phyloP scores from a whole-genome alignment of 2,113 vertebrate genomes.

The Hystrix cristata region DNA sequence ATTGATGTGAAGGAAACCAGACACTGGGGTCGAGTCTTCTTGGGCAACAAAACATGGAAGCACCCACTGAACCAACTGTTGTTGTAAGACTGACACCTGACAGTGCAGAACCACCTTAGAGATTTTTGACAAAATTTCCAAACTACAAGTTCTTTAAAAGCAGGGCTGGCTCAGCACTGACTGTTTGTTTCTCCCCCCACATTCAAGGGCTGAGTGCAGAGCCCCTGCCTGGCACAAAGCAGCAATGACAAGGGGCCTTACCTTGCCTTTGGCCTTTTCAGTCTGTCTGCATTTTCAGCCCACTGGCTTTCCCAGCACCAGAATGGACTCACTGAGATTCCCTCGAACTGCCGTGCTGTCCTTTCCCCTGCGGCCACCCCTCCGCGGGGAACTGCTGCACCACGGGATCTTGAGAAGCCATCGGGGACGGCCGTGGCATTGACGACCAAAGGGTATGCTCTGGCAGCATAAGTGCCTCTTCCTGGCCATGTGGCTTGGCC shows the following conservation, averaged over 20 bases:
- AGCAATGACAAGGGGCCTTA: accelerated
- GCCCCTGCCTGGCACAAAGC: neutral
- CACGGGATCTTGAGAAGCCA: no score
- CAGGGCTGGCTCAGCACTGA: accelerated
- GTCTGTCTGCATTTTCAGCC: neutral
- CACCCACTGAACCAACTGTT: neutral
- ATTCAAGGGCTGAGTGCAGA: neutral
- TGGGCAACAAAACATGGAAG: accelerated
- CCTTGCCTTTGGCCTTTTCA: no score
- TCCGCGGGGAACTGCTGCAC: neutral
- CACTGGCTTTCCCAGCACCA: neutral
- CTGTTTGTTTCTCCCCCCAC: accelerated
- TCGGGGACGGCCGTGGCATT: neutral
- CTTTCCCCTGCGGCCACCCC: neutral
- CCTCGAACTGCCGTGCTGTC: no score
- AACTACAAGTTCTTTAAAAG: neutral
- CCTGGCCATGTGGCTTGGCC: accelerated
- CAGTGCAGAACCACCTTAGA: neutral
- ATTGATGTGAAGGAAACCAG: neutral
- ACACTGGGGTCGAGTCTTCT: accelerated
- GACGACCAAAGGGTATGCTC: accelerated
- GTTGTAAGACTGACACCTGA: neutral
- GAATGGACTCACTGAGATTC: neutral
- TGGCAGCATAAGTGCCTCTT: neutral
- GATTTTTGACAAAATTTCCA: neutral